A percentile compares a stretch with the other conserved stretches of the same genome.
phyloP scores from a whole-genome alignment of 2,888 invertebrate genomes.

The Mythimna loreyi region DNA sequence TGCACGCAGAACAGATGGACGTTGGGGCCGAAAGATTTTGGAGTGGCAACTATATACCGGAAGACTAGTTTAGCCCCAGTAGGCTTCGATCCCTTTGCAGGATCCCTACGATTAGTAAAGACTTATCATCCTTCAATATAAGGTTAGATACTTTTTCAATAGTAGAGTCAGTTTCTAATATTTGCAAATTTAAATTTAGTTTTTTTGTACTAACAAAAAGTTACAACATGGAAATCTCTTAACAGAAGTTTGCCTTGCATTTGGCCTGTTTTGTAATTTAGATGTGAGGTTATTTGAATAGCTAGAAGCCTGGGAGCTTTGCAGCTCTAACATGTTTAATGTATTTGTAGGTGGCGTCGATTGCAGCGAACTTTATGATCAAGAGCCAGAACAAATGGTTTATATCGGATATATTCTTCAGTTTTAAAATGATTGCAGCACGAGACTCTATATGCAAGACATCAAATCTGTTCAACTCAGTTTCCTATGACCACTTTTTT shows the following conservation, averaged over 20 bases:
- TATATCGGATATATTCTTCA: constrained; percentile 93
- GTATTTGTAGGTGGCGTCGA: constrained; percentile 90
- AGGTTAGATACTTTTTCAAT: too few relatives aligned
- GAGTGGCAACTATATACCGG: too few relatives aligned
- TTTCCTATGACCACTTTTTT: constrained; percentile 18
- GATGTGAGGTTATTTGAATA: constrained; percentile 42
- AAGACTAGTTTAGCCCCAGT: too few relatives aligned
- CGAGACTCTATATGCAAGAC: constrained; percentile 77
- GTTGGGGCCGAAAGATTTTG: too few relatives aligned
- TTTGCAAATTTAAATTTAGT: too few relatives aligned
- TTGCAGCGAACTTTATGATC: constrained; percentile 93
- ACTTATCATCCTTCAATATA: too few relatives aligned
- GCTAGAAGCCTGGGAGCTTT: constrained; percentile 30
- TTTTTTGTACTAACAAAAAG: constrained; percentile 9
- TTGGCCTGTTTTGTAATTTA: constrained; percentile 43
- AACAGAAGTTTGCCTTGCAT: constrained; percentile 42
- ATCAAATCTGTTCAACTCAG: too few relatives aligned
- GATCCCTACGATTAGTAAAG: too few relatives aligned
- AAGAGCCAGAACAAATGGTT: constrained; percentile 92
- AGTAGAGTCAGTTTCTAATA: too few relatives aligned
- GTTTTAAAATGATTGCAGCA: constrained; percentile 80
- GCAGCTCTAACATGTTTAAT: constrained; percentile 38
- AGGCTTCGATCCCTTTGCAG: too few relatives aligned
- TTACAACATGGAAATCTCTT: constrained; percentile 30
- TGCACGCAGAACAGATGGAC: too few relatives aligned